A percentile compares a stretch with the other conserved stretches of the same genome.
phyloP scores from a whole-genome alignment of 2,797 vertebrate genomes.

The Euthynnus affinis region DNA sequence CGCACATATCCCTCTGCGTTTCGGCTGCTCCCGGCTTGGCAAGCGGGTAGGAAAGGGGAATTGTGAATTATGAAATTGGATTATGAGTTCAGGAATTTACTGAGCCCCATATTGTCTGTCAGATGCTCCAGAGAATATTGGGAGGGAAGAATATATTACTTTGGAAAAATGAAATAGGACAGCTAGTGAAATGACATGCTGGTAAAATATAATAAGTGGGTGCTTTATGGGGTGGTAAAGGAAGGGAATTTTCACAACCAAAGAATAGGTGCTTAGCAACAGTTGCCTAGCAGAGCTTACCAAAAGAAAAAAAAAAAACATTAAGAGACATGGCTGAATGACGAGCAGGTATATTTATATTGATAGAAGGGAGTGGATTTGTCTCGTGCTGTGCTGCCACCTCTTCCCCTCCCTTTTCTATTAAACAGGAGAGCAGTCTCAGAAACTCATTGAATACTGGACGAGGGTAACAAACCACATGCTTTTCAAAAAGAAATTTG shows the following conservation, averaged over 20 bases:
- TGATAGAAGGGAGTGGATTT: background rate
- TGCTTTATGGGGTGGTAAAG: conserved; percentile 30
- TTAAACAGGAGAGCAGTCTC: conserved; percentile 11
- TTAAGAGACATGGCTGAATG: conserved; percentile 16
- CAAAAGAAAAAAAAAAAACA: background rate
- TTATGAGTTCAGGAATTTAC: conserved; percentile 76
- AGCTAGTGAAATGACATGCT: conserved; percentile 30
- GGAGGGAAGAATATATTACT: conserved; percentile 49
- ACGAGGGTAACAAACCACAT: background rate
- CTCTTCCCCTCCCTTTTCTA: background rate
- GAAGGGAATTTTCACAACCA: conserved; percentile 20
- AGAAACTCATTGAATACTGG: conserved; percentile 3
- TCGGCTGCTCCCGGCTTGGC: conserved; percentile 64
- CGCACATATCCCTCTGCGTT: conserved; percentile 61
- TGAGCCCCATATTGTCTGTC: conserved; percentile 72
- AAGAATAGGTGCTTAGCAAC: conserved; percentile 25
- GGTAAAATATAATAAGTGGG: conserved; percentile 47
- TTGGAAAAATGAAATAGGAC: conserved; percentile 31
- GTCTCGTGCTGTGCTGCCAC: background rate
- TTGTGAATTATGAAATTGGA: conserved; percentile 78
- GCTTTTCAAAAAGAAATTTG: conserved; percentile 1
- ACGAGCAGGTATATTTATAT: conserved; percentile 11
- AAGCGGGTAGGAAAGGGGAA: conserved; percentile 62
- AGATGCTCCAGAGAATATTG: conserved; percentile 63
- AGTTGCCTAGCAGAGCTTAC: conserved; percentile 12